A percentile compares a stretch with the other conserved stretches of the same genome.
Conservation (phyloP, 1,140 invertebrate genomes). For the Helicoverpa zea region DNA sequence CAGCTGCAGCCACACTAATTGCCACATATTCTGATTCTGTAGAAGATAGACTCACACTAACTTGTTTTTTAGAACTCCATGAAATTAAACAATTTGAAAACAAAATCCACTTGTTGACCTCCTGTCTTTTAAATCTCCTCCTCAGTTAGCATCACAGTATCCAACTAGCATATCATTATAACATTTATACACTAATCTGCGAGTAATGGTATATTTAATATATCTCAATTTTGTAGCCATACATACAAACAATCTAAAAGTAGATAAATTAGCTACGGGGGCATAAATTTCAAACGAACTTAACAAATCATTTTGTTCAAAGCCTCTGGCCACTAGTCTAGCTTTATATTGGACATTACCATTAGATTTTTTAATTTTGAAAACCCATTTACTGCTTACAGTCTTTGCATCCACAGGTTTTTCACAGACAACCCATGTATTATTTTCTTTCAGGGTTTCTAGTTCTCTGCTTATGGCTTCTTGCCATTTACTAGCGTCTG, state of each 20-base stretch:
- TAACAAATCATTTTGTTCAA: not conserved
- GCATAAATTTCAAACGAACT: not conserved
- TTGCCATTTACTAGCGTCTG: no score
- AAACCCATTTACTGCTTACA: no score
- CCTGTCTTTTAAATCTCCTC: not conserved
- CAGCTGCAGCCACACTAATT: not conserved
- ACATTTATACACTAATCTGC: not conserved
- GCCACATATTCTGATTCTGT: conserved; percentile 4
- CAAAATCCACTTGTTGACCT: not conserved
- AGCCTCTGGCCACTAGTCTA: not conserved
- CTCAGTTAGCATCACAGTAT: not conserved
- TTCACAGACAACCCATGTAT: no score
- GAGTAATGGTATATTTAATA: not conserved
- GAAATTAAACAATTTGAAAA: no score
- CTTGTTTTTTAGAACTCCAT: no score
- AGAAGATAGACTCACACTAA: not conserved
- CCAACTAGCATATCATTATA: not conserved
- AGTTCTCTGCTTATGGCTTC: no score
- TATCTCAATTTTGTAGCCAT: not conserved
- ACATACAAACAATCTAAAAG: not conserved
- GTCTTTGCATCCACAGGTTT: no score
- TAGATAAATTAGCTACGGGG: not conserved
- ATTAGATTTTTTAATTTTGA: no score
- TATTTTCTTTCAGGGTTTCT: no score
- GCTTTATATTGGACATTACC: no score